Evolutionary conservation across 2,113 vertebrate genomes (phyloP).

Genomic region (Pyxicephalus adspersus): DNA sequence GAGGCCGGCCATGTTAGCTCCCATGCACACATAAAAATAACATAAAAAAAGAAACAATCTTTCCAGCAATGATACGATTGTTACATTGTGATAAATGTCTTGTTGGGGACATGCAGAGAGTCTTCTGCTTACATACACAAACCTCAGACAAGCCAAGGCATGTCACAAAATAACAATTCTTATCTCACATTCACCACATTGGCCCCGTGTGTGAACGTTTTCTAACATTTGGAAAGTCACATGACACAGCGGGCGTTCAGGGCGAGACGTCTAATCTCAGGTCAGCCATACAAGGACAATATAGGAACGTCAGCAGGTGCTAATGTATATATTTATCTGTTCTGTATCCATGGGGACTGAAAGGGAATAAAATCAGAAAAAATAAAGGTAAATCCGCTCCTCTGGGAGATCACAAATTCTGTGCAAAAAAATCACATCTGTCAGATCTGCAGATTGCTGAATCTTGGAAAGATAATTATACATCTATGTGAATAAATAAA

Average conservation of each 20-base stretch:
- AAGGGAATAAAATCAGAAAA: neutral
- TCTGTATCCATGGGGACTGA: neutral
- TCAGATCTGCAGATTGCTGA: too few relatives aligned
- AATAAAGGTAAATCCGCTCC: too few relatives aligned
- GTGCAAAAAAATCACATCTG: too few relatives aligned
- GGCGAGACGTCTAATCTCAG: neutral
- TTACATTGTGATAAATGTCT: neutral
- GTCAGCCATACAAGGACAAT: neutral
- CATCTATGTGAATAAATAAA: too few relatives aligned
- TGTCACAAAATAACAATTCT: neutral
- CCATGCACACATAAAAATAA: too few relatives aligned
- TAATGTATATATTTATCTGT: neutral
- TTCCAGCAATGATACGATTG: too few relatives aligned
- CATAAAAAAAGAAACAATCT: too few relatives aligned
- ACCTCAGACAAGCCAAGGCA: conserved; percentile 15
- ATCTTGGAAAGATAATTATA: too few relatives aligned
- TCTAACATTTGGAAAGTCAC: neutral
- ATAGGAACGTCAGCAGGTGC: neutral
- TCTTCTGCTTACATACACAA: neutral
- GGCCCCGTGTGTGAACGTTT: neutral
- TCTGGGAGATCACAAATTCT: too few relatives aligned
- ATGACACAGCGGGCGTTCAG: too few relatives aligned
- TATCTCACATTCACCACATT: conserved; percentile 10
- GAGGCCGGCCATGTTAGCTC: too few relatives aligned
- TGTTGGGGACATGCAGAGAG: conserved; percentile 3